Evolutionary conservation across 2,888 invertebrate genomes (phyloP).

Genomic region (Ophioninae sp.): DNA sequence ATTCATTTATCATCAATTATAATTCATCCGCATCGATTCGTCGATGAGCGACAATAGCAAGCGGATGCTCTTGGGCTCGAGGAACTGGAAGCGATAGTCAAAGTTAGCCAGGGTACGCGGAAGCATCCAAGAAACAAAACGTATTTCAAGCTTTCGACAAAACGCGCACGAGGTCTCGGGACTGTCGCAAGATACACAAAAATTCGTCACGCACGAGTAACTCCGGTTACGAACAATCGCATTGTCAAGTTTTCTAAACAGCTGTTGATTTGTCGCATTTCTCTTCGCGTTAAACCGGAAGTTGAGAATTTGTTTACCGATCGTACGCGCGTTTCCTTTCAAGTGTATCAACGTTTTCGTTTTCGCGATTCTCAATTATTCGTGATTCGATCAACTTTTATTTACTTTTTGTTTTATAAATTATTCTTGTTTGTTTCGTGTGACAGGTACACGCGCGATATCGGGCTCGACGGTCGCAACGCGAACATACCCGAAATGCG

Average conservation of each 20-base stretch:
- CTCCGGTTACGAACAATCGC: no score
- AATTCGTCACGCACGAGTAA: no score
- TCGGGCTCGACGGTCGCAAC: not conserved
- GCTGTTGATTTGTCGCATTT: not conserved
- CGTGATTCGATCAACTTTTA: not conserved
- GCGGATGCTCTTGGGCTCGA: no score
- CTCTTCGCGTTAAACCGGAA: not conserved
- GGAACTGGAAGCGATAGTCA: no score
- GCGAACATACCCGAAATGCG: not conserved
- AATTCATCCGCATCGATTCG: not conserved
- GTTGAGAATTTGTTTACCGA: not conserved
- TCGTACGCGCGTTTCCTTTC: not conserved
- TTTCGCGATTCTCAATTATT: not conserved
- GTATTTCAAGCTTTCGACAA: no score
- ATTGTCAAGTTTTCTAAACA: not conserved
- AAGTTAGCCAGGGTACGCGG: no score
- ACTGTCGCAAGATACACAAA: no score
- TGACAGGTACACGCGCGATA: not conserved
- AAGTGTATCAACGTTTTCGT: not conserved
- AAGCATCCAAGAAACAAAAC: no score
- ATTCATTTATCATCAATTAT: not conserved
- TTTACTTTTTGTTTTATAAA: not conserved
- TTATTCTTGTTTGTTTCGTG: conserved; percentile 8
- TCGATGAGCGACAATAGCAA: no score
- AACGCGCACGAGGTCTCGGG: no score